Evolutionary conservation across 2,888 invertebrate genomes (phyloP), one percentile per base, ranked within the genome.

Genomic region (Conomelus anceps): DNA sequence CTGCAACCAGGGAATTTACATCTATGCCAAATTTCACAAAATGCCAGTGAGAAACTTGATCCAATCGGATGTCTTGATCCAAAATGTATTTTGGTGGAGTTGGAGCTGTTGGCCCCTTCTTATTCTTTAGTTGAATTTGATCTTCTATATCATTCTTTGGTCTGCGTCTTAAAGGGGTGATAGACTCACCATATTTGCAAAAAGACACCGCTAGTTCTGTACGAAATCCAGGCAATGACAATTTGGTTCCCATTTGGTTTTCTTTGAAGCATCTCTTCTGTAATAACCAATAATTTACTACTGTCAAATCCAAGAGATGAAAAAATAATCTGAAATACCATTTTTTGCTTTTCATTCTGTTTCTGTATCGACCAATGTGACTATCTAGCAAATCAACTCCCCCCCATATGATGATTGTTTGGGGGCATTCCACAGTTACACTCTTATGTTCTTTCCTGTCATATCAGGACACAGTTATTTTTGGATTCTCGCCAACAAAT

Each of bases 251-350:
- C 4, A 22, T 84, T 6, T 84, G 6, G 7, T 29, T 26, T 4
- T 88, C 88, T n/a, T 26, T 23, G 87, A 11, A 88, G 23, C 22
- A 22, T 84, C 85, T 86, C 26, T 85, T 89, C 23, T 89, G n/a
- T 41, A 90, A 84, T 13, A 90, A 22, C 90, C 92, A 92, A 22
- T 92, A 89, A 90, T 92, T 92, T 20, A 91, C 88, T 90, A 92
- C 91, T 7, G 90, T 89, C n/a, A 92, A 88, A 87, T 92, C 92
- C 84, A 92, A 89, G 7, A 91, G 90, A 90, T 92, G 92, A 87
- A 92, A 92, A 91, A 93, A 93, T 90, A 93, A 91, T 91, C 92
- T 92, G 90, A 93, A 90, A 85, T 92, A 92, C 92, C 92, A 92
- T 90, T 93, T 93, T 92, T 92, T 92, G 91, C 92, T 92, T 90